These are phyloP conservation scores for Platalea minor DNA, from an alignment of 2,797 vertebrate genomes.

Conservation along the genomic window DNA sequence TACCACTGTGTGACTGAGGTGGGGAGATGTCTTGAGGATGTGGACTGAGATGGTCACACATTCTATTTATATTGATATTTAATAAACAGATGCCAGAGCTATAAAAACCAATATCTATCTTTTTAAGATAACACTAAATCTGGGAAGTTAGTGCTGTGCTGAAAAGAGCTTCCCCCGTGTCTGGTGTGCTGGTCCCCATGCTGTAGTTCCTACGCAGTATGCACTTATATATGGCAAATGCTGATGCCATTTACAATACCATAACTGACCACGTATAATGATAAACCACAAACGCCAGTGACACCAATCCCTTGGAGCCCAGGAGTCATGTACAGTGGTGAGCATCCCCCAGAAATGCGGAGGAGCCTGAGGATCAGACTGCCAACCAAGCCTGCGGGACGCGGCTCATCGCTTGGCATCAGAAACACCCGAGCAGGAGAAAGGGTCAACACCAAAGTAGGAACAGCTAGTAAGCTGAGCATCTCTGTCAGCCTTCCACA, in stretches of 20 bases:
- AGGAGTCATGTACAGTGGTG: accelerated
- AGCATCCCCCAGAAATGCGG: accelerated
- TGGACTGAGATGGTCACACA: neutral
- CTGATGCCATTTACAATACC: neutral
- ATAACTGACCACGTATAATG: accelerated
- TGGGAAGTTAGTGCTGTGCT: accelerated
- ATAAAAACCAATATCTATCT: neutral
- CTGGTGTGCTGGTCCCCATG: neutral
- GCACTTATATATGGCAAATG: accelerated
- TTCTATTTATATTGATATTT: neutral
- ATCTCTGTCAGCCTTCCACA: neutral
- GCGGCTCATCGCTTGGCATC: accelerated
- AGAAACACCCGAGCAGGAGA: neutral
- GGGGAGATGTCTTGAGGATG: accelerated
- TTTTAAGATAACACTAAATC: too few species aligned
- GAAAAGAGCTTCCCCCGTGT: accelerated
- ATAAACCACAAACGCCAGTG: accelerated
- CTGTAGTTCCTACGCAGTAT: accelerated
- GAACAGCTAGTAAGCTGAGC: accelerated
- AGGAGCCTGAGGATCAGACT: accelerated
- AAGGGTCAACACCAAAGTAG: accelerated
- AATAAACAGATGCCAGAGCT: neutral
- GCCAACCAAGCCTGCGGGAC: neutral
- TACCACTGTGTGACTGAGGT: accelerated
- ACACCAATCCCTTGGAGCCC: accelerated